Conservation (phyloP, 2,888 invertebrate genomes). For the Dasysyrphus albostriatus region DNA sequence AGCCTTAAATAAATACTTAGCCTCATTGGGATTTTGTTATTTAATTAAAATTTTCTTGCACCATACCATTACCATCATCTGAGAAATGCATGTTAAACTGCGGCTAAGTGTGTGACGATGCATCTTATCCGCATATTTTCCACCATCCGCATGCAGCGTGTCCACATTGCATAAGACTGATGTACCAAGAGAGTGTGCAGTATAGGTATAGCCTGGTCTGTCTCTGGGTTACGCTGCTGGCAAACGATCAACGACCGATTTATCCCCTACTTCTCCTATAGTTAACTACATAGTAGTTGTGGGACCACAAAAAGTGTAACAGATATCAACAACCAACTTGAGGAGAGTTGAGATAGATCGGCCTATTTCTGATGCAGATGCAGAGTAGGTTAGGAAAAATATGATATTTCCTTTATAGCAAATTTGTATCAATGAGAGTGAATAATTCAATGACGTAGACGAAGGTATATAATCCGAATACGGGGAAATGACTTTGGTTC, state of each 20-base stretch:
- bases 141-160: constrained; percentile 70
- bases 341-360: constrained; percentile 32
- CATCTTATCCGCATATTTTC: constrained; percentile 65
- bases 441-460: constrained; percentile 42
- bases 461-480: background rate
- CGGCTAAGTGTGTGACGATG: constrained; percentile 34
- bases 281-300: constrained; percentile 18
- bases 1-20: constrained; percentile 48
- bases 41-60: constrained; percentile 53
- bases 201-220: constrained; percentile 6
- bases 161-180: constrained; percentile 65
- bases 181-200: constrained; percentile 37
- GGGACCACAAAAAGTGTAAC: constrained; percentile 54
- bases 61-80: constrained; percentile 26
- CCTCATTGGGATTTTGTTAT: constrained; percentile 34
- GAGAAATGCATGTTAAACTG: constrained; percentile 16
- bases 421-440: constrained; percentile 50
- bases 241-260: constrained; percentile 65
- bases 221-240: constrained; percentile 41
- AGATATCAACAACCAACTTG: constrained; percentile 44
- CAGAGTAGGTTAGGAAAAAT: constrained; percentile 38
- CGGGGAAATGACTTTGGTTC: constrained; percentile 49
- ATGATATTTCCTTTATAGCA: constrained; percentile 62
- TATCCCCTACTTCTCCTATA: constrained; percentile 29
- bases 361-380: constrained; percentile 44